Evolutionary conservation across 1,140 invertebrate species (phyloP), one percentile per base, ranked within the genome.

Genomic region (Drosophila ercepeae): DNA sequence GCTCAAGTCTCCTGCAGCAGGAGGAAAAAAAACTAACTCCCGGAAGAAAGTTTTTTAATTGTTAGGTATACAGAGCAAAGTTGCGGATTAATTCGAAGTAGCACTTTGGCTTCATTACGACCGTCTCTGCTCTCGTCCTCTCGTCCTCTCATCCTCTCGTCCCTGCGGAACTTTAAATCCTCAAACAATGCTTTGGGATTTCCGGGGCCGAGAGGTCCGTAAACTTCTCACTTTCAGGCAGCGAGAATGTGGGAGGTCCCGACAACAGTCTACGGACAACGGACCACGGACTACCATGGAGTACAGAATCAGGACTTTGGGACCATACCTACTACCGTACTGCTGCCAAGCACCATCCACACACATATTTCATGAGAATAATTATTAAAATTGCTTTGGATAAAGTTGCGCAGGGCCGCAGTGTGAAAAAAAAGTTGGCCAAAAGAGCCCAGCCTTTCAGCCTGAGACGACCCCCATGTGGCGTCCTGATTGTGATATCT

Each of bases 361-460:
- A 53, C 71, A 72, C 48, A 68, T 86, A 81, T 81, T 79, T 88
- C 75, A 86, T 81, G 55, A 88, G 78, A 88, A 88, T 81, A 88
- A 86, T 86, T 86, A 86, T 86, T 86, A 88, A 86, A 86, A 86
- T 86, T 86, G 82, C 77, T 78, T 78, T 59, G 69, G 69, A 72
- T 73, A 73, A 73, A 73, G 57, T 73, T 73, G 46, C 65, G 41
- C 63, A 42, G 57, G 49, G 50, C 18, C 70, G 25, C 76, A 27
- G 52, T 65, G 70, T 53, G 70, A 39, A 57, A 74, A 74, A 67
- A 75, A 73, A 73, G 58, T 74, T 74, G 58, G 32, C 44, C 59
- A 29, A 61, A 45, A 44, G 46, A 48, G 51, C 19, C 45, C 52
- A 52, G 65, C 29, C 55, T 44, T 64, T 64, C 59, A 49, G 60